Evolutionary conservation across 1,140 invertebrate genomes (phyloP), one percentile per base, ranked within the genome.

Genomic region (Drosophila ogumai): DNA sequence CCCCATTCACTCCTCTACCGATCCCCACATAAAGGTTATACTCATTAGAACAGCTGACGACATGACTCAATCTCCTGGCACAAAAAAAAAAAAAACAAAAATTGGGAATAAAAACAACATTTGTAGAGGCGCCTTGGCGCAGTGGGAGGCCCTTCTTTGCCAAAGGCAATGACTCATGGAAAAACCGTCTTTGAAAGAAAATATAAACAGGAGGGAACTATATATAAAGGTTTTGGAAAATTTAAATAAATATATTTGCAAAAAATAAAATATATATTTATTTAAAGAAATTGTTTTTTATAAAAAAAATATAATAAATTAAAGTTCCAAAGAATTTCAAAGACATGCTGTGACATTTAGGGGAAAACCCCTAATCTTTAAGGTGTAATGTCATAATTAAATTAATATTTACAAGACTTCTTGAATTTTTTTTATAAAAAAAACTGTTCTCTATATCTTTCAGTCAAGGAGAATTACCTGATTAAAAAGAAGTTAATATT

Each of bases 31-130:
- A 54, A 34, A 54, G 52, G 52, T 38, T 54, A 25, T n/a, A 41
- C 54, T 66, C 36, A 64, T 49, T 56, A 58, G 40, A 78, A 79
- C 76, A 87, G 84, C 79, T 88, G 76, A 79, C 79, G 81, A 79
- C 63, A 79, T 87, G 84, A 86, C 82, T 86, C 82, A 86, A 85
- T 60, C 61, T 65, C 68, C 43, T 69, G 19, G 28, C 52, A 55
- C 59, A 63, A 10, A 28, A 19, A 34, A 56, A 36, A 40, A 6
- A 17, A 32, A 41, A 38, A 47, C 31, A 44, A 34, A 19, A 13
- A 59, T 36, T 34, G 19, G 44, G 15, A 15, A 38, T 32, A 71
- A 46, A 55, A 65, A 44, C 12, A 46, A 25, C 41, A 56, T 19
- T 50, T 49, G n/a, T 28, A 31, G 34, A 56, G 43, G 15, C 49